These are phyloP conservation scores for Andrena bucephala DNA, from an alignment of 2,888 invertebrate genomes.

Conservation along the genomic window DNA sequence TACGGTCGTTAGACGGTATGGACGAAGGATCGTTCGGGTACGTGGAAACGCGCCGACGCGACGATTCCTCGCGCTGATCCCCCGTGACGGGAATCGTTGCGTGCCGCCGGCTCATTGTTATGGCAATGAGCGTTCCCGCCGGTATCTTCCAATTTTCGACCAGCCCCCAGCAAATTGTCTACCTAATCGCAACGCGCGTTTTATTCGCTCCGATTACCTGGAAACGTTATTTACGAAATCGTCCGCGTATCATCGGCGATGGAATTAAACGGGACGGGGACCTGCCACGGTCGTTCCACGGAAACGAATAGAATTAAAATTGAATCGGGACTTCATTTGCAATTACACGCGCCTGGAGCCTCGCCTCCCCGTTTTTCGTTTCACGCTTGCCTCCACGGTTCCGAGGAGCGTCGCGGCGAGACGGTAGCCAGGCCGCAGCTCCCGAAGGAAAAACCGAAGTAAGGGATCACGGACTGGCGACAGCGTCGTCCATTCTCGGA, in stretches of 20 bases:
- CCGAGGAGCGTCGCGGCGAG: not conserved
- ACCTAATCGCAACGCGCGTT: constrained; percentile 66
- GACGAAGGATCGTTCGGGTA: constrained; percentile 58
- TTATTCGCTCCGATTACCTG: constrained; percentile 60
- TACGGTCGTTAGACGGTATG: constrained; percentile 58
- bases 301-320: not conserved
- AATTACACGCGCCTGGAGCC: not conserved
- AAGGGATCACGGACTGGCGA: constrained; percentile 24
- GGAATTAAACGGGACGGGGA: constrained; percentile 8
- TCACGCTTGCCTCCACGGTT: not conserved
- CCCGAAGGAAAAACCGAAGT: not conserved
- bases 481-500: constrained; percentile 62
- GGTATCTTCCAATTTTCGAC: constrained; percentile 68
- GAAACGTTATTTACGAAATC: constrained; percentile 66
- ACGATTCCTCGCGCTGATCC: constrained; percentile 69
- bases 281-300: not conserved
- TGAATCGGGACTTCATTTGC: not conserved
- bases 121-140: constrained; percentile 68
- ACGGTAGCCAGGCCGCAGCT: not conserved
- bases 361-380: not conserved
- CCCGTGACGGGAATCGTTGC: constrained; percentile 68
- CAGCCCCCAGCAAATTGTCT: constrained; percentile 64
- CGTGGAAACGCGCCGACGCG: constrained; percentile 66
- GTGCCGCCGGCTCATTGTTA: constrained; percentile 68
- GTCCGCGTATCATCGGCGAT: constrained; percentile 46